These are phyloP conservation scores for Drosophila rellima DNA, from an alignment of 2,888 invertebrate species.

Conservation along the genomic window DNA sequence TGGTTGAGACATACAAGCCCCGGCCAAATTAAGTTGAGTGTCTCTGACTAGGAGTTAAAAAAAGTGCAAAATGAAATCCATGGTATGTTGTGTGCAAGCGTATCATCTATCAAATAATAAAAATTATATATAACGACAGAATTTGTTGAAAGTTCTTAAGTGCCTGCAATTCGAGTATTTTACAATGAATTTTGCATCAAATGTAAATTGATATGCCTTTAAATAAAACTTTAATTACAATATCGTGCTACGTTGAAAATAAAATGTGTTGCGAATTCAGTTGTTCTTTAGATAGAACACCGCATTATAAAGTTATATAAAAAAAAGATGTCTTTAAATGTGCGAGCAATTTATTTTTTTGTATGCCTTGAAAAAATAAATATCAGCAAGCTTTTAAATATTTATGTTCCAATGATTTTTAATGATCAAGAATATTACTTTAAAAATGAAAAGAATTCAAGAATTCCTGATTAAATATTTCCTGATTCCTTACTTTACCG, in stretches of 20 bases:
- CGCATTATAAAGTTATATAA: neutral
- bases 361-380: neutral
- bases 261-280: neutral
- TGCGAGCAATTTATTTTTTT: neutral
- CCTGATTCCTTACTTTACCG: too few species aligned
- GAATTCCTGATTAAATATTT: neutral
- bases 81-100: constrained; percentile 84
- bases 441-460: neutral
- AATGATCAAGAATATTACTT: neutral
- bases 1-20: constrained; percentile 84
- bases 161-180: constrained; percentile 29
- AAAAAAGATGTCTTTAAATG: neutral
- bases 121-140: constrained; percentile 7
- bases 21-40: constrained; percentile 59
- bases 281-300: neutral
- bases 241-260: constrained; percentile 9
- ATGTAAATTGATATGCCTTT: constrained; percentile 26
- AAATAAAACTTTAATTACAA: constrained; percentile 5
- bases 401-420: neutral
- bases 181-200: constrained; percentile 17
- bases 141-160: constrained; percentile 43
- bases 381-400: neutral
- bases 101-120: constrained; percentile 13
- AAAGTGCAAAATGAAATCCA: constrained; percentile 85
- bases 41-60: constrained; percentile 57